Base-by-base conservation (phyloP, 2,888 invertebrate genomes). In the Athripsodes cinereus region DNA sequence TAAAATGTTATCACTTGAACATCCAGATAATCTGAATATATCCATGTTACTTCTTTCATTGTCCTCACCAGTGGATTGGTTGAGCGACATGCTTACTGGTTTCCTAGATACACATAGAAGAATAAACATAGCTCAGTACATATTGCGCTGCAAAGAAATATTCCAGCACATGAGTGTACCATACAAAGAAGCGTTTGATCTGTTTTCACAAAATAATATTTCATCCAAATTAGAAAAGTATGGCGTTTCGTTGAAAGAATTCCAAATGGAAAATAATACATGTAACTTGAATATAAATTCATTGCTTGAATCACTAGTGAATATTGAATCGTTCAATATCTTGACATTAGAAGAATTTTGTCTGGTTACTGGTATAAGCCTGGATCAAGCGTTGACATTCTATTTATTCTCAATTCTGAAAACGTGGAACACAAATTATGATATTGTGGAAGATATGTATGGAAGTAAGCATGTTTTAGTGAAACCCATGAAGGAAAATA, bases 401-500 rank as follows among this genome's bases (percentile, higher is more conserved):
- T 62, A 64, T 35, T 35, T 64, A 20, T 64, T 64, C 49, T 60
- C 62, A 1, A 22, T 61, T 13, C 22, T 64, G 1, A 64, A 64
- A 50, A 51, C 53, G 5, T 64, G 59, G 60, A 54, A 62, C 20
- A 46, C 57, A 5, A 52, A 62, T 10, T 59, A 58, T 47, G 47
- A 54, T 26, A 55, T 59, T 16, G 20, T 35, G 5, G 26, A 53
- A n/a, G 55, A 64, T 53, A 49, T 35, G 26, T 59, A 52, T 26
- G 59, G 61, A 11, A 52, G 50, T 2, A 52, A 50, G 11, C 68
- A 72, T 64, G 66, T 76, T 56, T 53, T 65, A 52, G 65, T 71
- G 52, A 71, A 75, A 65, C 71, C 71, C 49, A 68, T 74, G 58
- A 71, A 71, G 63, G 69, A 65, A 46, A 65, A 69, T 54, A 67